Evolutionary conservation across 2,113 vertebrate species (phyloP).

Genomic region (Sander lucioperca): DNA sequence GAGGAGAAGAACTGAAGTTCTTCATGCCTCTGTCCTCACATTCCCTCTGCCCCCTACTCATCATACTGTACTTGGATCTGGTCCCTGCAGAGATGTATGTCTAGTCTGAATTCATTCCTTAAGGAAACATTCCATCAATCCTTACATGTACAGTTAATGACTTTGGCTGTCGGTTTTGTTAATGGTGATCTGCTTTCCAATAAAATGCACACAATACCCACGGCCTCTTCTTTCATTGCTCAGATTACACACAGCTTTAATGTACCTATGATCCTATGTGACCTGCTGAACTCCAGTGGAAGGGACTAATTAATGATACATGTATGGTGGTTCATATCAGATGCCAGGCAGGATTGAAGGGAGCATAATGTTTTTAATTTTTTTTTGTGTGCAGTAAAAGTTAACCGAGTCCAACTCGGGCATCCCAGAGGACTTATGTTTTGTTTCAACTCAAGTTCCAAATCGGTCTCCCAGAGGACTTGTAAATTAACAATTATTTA

Average conservation of each 20-base stretch:
- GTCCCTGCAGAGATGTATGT: conserved; percentile 5
- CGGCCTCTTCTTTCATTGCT: not conserved
- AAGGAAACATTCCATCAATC: conserved; percentile 57
- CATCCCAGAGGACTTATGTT: no score
- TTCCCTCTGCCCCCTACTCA: not conserved
- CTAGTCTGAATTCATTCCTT: conserved; percentile 16
- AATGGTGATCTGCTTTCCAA: conserved; percentile 68
- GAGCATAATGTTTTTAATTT: no score
- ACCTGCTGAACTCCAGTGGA: not conserved
- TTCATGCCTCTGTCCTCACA: not conserved
- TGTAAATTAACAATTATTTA: no score
- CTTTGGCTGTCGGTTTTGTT: conserved; percentile 57
- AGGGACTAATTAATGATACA: not conserved
- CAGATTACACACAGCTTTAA: not conserved
- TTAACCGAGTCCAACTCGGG: no score
- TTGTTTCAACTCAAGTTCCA: no score
- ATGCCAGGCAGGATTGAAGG: not conserved
- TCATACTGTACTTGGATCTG: conserved; percentile 35
- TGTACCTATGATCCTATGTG: not conserved
- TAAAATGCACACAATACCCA: conserved; percentile 63
- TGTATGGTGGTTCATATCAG: not conserved
- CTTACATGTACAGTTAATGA: conserved; percentile 15
- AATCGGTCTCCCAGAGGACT: no score
- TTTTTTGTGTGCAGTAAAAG: no score
- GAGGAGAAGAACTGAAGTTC: conserved; percentile 1